Percentiles rank a stretch among this genome's conserved stretches.
phyloP scores from a whole-genome alignment of 2,113 vertebrate species.

The Anser cygnoides region DNA sequence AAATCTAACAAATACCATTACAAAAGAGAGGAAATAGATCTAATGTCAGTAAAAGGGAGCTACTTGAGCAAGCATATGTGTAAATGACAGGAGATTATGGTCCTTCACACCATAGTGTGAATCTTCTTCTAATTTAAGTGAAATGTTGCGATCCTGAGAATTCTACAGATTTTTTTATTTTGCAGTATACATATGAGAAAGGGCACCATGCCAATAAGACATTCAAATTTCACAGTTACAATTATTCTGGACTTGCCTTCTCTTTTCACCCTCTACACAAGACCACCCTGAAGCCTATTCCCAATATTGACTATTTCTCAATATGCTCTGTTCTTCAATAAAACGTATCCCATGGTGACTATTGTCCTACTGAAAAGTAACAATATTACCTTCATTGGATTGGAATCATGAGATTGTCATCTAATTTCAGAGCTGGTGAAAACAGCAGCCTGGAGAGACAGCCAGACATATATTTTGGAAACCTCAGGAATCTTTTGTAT shows the following conservation, averaged over 20 bases:
- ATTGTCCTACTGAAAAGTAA: not conserved
- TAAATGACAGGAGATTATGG: not conserved
- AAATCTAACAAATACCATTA: not conserved
- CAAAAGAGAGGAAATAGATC: not conserved
- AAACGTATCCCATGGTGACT: not conserved
- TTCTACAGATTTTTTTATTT: not conserved
- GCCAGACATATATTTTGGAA: not conserved
- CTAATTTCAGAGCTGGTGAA: not conserved
- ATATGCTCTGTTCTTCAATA: not conserved
- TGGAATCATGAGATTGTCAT: not conserved
- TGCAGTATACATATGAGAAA: not conserved
- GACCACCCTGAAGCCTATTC: not conserved
- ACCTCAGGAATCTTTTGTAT: fast-evolving
- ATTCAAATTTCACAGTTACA: not conserved
- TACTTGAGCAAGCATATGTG: not conserved
- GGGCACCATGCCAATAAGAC: not conserved
- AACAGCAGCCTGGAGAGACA: not conserved
- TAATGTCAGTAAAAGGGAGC: not conserved
- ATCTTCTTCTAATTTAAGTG: not conserved
- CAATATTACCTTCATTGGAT: not conserved
- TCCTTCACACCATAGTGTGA: not conserved
- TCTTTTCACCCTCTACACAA: not conserved
- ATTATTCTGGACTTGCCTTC: not conserved
- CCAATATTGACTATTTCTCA: not conserved
- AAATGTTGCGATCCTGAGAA: not conserved